These are phyloP conservation scores for Labrus mixtus DNA, from an alignment of 2,113 vertebrate species.

Conservation along the genomic window DNA sequence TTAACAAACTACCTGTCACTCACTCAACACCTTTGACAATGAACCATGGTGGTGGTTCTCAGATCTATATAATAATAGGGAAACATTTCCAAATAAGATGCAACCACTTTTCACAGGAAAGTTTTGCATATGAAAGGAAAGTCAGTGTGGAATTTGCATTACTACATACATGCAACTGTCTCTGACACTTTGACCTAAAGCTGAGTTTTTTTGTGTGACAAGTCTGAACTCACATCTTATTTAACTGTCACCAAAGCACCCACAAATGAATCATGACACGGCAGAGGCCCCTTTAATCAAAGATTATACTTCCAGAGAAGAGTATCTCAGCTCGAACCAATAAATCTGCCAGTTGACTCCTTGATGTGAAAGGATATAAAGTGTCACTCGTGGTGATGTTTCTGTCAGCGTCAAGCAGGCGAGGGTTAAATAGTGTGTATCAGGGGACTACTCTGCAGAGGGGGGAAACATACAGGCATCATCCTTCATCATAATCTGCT, in stretches of 20 bases:
- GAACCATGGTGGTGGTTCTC: constrained; percentile 14
- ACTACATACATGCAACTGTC: constrained; percentile 60
- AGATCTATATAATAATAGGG: constrained; percentile 11
- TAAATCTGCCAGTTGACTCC: constrained; percentile 85
- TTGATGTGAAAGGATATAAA: constrained; percentile 90
- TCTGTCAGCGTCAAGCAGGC: constrained; percentile 86
- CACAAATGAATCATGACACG: constrained; percentile 7
- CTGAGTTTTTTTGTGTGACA: constrained; percentile 39
- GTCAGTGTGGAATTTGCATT: constrained; percentile 75
- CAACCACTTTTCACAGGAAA: constrained; percentile 1
- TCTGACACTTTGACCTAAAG: constrained; percentile 52
- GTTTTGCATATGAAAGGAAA: constrained; percentile 77
- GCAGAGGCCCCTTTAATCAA: constrained; percentile 7
- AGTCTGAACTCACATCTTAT: constrained; percentile 58
- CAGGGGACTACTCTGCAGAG: constrained; percentile 83
- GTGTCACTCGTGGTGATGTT: constrained; percentile 84
- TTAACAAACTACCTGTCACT: constrained; percentile 54
- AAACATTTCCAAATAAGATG: constrained; percentile 7
- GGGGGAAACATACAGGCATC: constrained; percentile 65
- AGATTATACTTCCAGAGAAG: constrained; percentile 82
- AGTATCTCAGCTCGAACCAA: constrained; percentile 72
- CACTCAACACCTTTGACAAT: constrained; percentile 1
- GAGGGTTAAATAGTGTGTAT: constrained; percentile 88
- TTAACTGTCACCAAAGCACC: constrained; percentile 49
- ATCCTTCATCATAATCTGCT: constrained; percentile 82